Percentiles rank a stretch among this genome's conserved stretches.
Conservation (phyloP, 2,113 vertebrate genomes). For the Piliocolobus tephrosceles region DNA sequence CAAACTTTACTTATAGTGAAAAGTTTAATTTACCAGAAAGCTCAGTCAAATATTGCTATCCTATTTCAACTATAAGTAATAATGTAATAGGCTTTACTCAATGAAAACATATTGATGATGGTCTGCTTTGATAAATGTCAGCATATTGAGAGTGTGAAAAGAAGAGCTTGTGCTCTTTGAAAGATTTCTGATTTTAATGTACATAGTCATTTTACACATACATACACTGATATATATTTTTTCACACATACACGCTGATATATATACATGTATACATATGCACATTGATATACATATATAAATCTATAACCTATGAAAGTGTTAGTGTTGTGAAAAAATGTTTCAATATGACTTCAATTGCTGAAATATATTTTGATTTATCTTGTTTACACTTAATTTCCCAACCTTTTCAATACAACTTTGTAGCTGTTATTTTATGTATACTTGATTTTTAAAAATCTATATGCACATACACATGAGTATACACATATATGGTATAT, state of each 20-base stretch:
- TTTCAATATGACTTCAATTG: background rate
- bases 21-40: slow-evolving; percentile 31
- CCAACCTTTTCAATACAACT: background rate
- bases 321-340: background rate
- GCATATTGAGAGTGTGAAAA: background rate
- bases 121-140: background rate
- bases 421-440: background rate
- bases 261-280: background rate
- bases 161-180: background rate
- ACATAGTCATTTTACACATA: background rate
- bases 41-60: background rate
- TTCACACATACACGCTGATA: background rate
- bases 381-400: background rate
- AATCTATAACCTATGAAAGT: background rate
- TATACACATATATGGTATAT: background rate
- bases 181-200: background rate
- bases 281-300: too few species aligned
- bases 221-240: background rate
- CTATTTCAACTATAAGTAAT: background rate
- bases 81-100: background rate
- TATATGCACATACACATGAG: background rate
- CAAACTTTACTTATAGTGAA: background rate
- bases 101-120: background rate
- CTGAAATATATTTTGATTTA: background rate
- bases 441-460: background rate